Base-by-base conservation (phyloP, 2,888 invertebrate genomes). In the Drosophila nr. perissopoda region DNA sequence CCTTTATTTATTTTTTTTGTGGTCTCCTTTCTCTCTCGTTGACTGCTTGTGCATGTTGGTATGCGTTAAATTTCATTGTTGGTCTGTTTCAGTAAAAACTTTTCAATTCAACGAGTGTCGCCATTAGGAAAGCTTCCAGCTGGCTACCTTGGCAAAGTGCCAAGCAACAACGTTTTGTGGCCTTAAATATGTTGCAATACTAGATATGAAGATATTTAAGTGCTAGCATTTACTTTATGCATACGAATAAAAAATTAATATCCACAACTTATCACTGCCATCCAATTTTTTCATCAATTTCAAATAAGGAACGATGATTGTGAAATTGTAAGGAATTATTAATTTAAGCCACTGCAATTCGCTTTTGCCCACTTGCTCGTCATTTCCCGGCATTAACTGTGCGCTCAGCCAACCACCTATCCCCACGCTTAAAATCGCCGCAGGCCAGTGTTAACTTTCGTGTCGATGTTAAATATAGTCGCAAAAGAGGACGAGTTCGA, bases 41-140 rank as follows among this genome's bases (percentile, higher is more conserved):
- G 57, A 49, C 27, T 42, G 59, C 42, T 21, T 34, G 38, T 21
- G 58, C 74, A 69, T 62, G 67, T 49, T 72, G 70, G 73, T 70
- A 74, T 88, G 79, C 74, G 80, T 79, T 56, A 66, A 82, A 74
- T 70, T 70, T 76, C 90, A 74, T 83, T 85, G 81, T 86, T 88
- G 68, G 74, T 56, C 69, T 70, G 53, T 54, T 77, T 57, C 61
- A 70, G 71, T 72, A 64, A 60, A 76, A 74, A 83, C 69, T 87
- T 90, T 85, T 76, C 87, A 86, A 87, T 86, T 83, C 70, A 84
- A 83, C 74, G 75, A 89, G 70, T 73, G 62, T 87, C 71, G 73
- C 77, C 69, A 54, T 25, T 36, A 67, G 53, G 60, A 57, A 25
- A 52, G 36, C 57, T 61, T 56, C 63, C 65, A 27, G 48, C 38